phyloP scores from a whole-genome alignment of 2,797 vertebrate genomes.

The Heliangelus exortis region DNA sequence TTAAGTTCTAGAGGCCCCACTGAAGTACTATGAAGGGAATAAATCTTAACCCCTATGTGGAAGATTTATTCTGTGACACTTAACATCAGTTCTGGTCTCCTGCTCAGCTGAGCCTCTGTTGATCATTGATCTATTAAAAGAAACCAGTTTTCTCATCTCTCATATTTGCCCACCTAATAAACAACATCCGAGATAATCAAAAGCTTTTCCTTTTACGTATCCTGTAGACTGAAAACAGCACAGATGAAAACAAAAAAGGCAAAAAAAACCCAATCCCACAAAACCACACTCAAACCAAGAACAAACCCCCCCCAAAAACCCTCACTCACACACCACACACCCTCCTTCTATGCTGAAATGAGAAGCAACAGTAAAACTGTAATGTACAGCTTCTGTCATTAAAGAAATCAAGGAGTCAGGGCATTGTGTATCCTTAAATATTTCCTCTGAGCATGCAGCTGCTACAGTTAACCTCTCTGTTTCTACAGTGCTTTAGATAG shows the following conservation, averaged over 20 bases:
- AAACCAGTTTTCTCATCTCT: background rate
- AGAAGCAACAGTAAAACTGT: background rate
- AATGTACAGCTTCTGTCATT: background rate
- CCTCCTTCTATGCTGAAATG: background rate
- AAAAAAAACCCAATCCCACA: background rate
- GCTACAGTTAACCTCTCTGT: background rate
- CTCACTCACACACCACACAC: too few relatives aligned
- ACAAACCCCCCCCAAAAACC: too few relatives aligned
- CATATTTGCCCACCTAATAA: background rate
- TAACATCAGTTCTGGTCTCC: background rate
- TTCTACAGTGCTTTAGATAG: background rate
- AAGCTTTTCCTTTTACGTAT: background rate
- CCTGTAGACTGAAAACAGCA: background rate
- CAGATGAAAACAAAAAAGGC: background rate
- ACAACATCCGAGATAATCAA: background rate
- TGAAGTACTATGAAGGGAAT: background rate
- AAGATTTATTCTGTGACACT: background rate
- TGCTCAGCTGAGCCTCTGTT: background rate
- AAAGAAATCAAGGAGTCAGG: background rate
- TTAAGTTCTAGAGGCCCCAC: background rate
- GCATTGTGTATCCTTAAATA: background rate
- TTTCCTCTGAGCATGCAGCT: background rate
- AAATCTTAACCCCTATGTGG: background rate
- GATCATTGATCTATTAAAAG: background rate
- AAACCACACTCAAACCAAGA: background rate